Base-by-base conservation (phyloP, 1,140 invertebrate species). In the Steinernema feltiae region DNA sequence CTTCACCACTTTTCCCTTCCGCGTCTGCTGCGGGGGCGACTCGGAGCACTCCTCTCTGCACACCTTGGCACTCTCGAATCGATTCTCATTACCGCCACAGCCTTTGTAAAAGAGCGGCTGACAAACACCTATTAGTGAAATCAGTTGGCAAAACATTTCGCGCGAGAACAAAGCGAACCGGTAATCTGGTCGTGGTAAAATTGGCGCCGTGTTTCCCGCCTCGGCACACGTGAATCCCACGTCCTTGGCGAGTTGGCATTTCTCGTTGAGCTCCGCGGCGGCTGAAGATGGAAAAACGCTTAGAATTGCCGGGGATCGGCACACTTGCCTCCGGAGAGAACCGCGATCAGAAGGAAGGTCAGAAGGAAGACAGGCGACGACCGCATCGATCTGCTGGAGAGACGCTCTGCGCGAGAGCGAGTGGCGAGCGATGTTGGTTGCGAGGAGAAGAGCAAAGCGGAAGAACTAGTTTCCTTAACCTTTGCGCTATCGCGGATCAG, bases 51-150 rank as follows among this genome's bases (percentile, higher is more conserved):
- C 29, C 27, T 69, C 32, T 32, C 80, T 76, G 74, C 85, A 86
- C 72, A 79, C 78, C 18, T 72, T 72, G 30, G 69, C 63, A 30
- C 71, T 77, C 0, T 46, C 27, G 75, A 84, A 86, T 24, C 80
- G 79, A 76, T 86, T 86, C 24, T 48, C 79, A 74, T 86, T 86
- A 32, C 83, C 84, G 3, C 75, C 77, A 76, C 85, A 86, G 32
- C 85, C 85, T 30, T 81, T 80, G 76, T 85, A 86, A 27, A 78
- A 73, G 71, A 86, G 84, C 32, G 81, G 78, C 30, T 46, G 73
- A 73, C 85, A 86, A 27, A 32, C 29, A 32, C 70, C 75, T 72
- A 63, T 32, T 32, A 31, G 30, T 48, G 70, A 70, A 46, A 71
- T 15, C 15, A 32, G 12, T 7, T 69, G 69, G 24, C 7, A 69